phyloP scores from a whole-genome alignment of 1,140 invertebrate genomes.

The Aphis gossypii region DNA sequence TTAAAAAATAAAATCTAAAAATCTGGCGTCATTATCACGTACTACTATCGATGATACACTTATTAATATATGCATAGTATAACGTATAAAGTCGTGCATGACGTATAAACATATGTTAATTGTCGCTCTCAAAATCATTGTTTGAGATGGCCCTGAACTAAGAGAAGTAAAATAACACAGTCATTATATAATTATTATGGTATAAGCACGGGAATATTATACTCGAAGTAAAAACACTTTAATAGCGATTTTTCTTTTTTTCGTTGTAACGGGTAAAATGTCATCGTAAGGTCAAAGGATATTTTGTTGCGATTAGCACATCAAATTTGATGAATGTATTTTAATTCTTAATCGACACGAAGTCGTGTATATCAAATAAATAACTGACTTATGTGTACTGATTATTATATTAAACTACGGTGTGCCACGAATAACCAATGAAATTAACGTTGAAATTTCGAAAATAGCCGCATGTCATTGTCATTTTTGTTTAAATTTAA shows the following conservation, averaged over 20 bases:
- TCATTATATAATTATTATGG: constrained; percentile 17
- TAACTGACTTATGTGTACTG: background rate
- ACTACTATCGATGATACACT: background rate
- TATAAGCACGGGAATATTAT: background rate
- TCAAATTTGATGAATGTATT: background rate
- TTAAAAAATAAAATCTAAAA: background rate
- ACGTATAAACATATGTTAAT: background rate
- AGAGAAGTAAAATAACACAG: background rate
- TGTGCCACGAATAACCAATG: background rate
- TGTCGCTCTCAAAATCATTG: background rate
- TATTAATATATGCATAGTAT: background rate
- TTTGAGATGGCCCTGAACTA: constrained; percentile 24
- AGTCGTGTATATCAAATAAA: background rate
- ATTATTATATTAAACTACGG: background rate
- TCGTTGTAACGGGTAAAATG: constrained; percentile 1
- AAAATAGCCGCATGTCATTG: background rate
- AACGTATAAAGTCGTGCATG: background rate
- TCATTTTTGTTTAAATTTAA: background rate
- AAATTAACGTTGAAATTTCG: background rate
- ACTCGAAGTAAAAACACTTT: background rate
- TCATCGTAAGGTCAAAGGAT: constrained; percentile 32
- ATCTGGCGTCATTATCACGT: background rate
- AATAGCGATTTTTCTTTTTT: background rate
- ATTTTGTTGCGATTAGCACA: background rate
- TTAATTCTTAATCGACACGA: background rate